Conservation (phyloP, 2,113 vertebrate species). For the Ia io region DNA sequence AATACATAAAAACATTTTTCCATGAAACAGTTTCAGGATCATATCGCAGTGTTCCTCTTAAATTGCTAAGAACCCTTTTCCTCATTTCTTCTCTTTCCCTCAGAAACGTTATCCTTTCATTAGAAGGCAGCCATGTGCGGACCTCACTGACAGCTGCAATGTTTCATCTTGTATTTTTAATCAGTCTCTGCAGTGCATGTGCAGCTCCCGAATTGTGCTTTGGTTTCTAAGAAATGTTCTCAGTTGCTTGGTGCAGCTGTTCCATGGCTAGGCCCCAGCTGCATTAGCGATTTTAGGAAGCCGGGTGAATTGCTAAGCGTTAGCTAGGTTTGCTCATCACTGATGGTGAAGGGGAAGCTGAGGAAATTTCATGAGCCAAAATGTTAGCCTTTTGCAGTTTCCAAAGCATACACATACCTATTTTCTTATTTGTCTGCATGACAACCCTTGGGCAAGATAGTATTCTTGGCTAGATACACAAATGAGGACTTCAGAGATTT, state of each 20-base stretch:
- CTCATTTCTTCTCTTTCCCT: constrained; percentile 56
- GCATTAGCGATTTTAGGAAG: background rate
- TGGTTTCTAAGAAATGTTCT: constrained; percentile 31
- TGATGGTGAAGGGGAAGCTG: background rate
- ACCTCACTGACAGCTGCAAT: constrained; percentile 69
- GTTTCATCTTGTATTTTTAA: constrained; percentile 69
- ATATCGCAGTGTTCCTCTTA: constrained; percentile 44
- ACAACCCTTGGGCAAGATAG: background rate
- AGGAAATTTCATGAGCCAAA: background rate
- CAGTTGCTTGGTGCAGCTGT: background rate
- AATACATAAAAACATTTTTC: constrained; percentile 69
- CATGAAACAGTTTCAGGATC: constrained; percentile 48
- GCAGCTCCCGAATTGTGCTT: background rate
- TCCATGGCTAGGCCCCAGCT: background rate
- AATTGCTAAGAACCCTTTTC: constrained; percentile 47
- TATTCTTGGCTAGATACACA: background rate
- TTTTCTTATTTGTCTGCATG: background rate
- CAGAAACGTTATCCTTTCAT: constrained; percentile 67
- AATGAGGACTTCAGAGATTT: background rate
- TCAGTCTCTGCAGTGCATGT: constrained; percentile 39
- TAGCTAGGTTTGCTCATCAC: background rate
- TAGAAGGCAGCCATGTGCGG: constrained; percentile 69
- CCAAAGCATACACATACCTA: background rate
- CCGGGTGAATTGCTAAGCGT: background rate
- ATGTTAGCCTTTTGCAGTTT: background rate